Evolutionary conservation across 2,797 vertebrate species (phyloP).

Genomic region (Oreochromis mossambicus): DNA sequence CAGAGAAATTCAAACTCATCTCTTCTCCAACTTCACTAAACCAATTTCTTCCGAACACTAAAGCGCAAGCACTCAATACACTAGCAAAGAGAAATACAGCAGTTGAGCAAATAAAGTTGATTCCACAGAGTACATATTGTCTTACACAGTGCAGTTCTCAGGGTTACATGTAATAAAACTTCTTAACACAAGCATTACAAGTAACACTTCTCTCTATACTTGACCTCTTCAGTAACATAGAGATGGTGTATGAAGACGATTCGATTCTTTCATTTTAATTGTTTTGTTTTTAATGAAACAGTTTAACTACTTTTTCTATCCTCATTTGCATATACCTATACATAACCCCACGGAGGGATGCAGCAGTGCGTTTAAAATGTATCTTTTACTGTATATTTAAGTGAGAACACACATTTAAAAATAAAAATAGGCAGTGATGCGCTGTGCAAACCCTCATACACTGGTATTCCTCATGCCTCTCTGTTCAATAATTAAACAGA

Average conservation of each 20-base stretch:
- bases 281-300: neutral
- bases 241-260: neutral
- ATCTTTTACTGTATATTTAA: neutral
- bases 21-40: conserved; percentile 5
- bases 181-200: neutral
- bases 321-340: neutral
- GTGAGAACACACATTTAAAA: neutral
- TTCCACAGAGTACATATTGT: neutral
- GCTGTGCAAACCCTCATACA: neutral
- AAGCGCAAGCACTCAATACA: conserved; percentile 7
- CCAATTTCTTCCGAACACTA: conserved; percentile 12
- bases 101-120: conserved; percentile 9
- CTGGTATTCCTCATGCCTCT: neutral
- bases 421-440: neutral
- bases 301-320: neutral
- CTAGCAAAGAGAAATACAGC: neutral
- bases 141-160: conserved; percentile 1
- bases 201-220: neutral
- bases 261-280: neutral
- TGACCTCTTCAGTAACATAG: neutral
- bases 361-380: neutral
- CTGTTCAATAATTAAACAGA: conserved; percentile 66
- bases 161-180: conserved; percentile 27
- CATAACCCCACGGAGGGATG: neutral
- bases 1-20: conserved; percentile 10